Evolutionary conservation across 1,140 invertebrate species (phyloP).

Genomic region (Streblospio benedicti): DNA sequence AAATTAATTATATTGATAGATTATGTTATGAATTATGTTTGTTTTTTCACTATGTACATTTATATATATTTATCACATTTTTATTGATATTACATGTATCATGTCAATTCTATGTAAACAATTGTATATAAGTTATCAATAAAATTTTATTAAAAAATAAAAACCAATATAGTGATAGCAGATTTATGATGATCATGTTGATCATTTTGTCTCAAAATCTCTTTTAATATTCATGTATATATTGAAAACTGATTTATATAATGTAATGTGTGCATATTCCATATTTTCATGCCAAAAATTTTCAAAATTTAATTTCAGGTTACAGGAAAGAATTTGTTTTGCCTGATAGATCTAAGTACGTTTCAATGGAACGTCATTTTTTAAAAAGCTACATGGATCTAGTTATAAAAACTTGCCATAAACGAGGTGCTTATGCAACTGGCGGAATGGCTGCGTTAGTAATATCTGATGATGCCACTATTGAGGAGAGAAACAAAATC

Average conservation of each 20-base stretch:
- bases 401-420: conserved; percentile 57
- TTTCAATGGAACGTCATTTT: conserved; percentile 58
- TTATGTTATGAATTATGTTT: too few relatives aligned
- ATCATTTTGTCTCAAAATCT: too few relatives aligned
- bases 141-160: too few relatives aligned
- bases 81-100: too few relatives aligned
- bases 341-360: conserved; percentile 61
- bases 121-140: too few relatives aligned
- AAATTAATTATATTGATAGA: not conserved
- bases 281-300: too few relatives aligned
- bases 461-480: conserved; percentile 42
- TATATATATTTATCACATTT: too few relatives aligned
- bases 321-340: conserved; percentile 54
- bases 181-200: too few relatives aligned
- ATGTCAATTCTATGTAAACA: too few relatives aligned
- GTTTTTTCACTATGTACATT: too few relatives aligned
- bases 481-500: not conserved
- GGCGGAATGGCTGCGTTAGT: conserved; percentile 62
- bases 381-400: conserved; percentile 57
- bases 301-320: conserved; percentile 38
- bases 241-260: not conserved
- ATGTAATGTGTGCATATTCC: not conserved
- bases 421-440: conserved; percentile 56
- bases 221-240: not conserved
- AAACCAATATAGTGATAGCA: too few relatives aligned